These are phyloP conservation scores for Caenorhabditis japonica DNA, from an alignment of 2,888 invertebrate species.

Conservation along the genomic window DNA sequence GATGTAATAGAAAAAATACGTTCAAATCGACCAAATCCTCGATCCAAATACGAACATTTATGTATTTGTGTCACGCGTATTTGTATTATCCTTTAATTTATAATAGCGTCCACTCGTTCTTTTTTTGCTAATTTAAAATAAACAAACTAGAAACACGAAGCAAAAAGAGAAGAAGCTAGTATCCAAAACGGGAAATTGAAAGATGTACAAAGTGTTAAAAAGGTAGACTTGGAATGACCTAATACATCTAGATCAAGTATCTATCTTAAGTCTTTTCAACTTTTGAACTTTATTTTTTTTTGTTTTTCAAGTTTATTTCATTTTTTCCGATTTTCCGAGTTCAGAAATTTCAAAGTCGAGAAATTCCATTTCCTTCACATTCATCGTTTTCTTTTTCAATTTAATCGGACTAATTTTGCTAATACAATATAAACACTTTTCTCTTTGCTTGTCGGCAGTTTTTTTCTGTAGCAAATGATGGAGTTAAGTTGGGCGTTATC, in stretches of 20 bases:
- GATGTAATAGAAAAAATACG: too few relatives aligned
- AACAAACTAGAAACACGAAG: slow-evolving; percentile 31
- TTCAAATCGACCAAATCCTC: too few relatives aligned
- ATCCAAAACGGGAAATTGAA: not conserved
- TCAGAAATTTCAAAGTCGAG: not conserved
- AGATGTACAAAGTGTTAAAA: slow-evolving; percentile 3
- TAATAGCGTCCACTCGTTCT: not conserved
- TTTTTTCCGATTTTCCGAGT: not conserved
- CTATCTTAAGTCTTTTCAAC: slow-evolving; percentile 30
- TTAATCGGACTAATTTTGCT: slow-evolving; percentile 45
- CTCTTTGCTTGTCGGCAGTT: not conserved
- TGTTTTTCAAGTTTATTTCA: slow-evolving; percentile 30
- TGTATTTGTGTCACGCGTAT: slow-evolving; percentile 9
- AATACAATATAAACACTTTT: slow-evolving; percentile 41
- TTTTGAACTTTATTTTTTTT: too few relatives aligned
- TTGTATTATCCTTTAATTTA: slow-evolving; percentile 19
- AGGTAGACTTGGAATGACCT: slow-evolving; percentile 5
- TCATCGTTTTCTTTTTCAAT: slow-evolving; percentile 4
- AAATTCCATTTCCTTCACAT: slow-evolving; percentile 6
- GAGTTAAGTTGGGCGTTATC: slow-evolving; percentile 25
- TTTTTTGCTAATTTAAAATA: slow-evolving; percentile 12
- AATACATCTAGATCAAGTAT: slow-evolving; percentile 49
- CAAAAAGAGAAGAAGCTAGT: not conserved
- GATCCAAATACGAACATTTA: slow-evolving; percentile 4
- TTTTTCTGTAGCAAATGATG: slow-evolving; percentile 23